Evolutionary conservation across 2,797 vertebrate species (phyloP), one percentile per base, ranked within the genome.

Genomic region (Harpagifer antarcticus): DNA sequence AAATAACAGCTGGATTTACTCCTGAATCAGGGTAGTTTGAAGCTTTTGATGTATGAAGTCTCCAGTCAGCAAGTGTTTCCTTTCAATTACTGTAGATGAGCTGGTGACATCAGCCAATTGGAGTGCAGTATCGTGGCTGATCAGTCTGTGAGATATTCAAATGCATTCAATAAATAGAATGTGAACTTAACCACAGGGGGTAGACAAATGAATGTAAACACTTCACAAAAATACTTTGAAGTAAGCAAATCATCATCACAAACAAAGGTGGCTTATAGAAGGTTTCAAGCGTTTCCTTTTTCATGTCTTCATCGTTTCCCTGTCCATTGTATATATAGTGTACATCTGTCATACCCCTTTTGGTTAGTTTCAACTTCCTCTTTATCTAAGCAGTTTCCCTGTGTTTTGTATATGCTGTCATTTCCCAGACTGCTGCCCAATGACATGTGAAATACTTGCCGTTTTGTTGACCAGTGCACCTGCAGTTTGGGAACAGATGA

Each of bases 371-470:
- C 75, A 75, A 70, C 76, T 70, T 90, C 79, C 81, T 86, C 78
- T 82, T 79, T 83, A 76, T 86, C 85, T 48, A 83, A 88, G 85
- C 82, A 82, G 31, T 88, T 63, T 81, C 47, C 65, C 61, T 68
- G 72, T 88, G 82, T 89, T 89, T 89, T 87, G 85, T 68, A 74
- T 82, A 79, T 57, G 57, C 78, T 90, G 85, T 87, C 89, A 88
- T 87, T 89, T 77, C 71, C 79, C 75, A 85, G 79, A 76, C 78
- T 57, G 74, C 69, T 82, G 73, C 68, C 56, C 64, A 37, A 70
- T 85, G 85, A 90, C 79, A 84, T 81, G 86, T 83, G 79, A 79
- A 66, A 54, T 66, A 42, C 53, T 62, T 72, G 59, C 67, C 66
- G 73, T 69, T 75, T 53, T 78, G 75, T 73, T 85, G 83, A 89